Conservation (phyloP, 2,113 vertebrate genomes). For the Stercorarius parasiticus region DNA sequence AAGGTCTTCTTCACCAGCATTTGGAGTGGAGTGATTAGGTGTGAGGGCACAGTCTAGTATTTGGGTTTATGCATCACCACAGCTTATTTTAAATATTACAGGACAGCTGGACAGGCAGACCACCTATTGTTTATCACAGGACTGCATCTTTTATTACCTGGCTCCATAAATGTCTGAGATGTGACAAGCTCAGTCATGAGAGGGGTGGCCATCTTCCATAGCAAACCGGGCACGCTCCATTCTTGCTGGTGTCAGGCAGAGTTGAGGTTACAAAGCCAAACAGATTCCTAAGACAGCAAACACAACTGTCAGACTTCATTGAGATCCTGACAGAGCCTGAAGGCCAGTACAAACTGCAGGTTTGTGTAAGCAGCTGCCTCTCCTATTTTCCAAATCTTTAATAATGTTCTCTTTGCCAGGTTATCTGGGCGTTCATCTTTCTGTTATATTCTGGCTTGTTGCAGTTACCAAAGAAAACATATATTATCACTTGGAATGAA, state of each 20-base stretch:
- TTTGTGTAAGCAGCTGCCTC: background rate
- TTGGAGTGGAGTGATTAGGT: constrained; percentile 14
- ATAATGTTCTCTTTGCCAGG: background rate
- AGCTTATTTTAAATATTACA: background rate
- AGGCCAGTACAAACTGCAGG: background rate
- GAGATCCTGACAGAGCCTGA: background rate
- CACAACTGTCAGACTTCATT: background rate
- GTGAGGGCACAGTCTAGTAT: background rate
- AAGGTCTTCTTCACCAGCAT: background rate
- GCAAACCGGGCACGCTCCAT: accelerated
- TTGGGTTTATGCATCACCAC: background rate
- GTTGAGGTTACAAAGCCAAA: background rate
- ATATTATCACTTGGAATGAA: constrained; percentile 47
- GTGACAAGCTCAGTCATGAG: background rate
- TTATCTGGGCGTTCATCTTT: background rate
- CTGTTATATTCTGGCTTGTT: background rate
- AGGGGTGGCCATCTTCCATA: background rate
- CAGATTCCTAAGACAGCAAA: background rate
- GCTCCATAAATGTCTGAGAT: background rate
- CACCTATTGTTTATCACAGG: background rate
- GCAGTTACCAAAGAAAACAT: background rate
- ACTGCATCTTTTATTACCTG: background rate
- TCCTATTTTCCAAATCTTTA: background rate
- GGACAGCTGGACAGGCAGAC: background rate
- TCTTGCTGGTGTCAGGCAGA: background rate